A percentile compares a stretch with the other conserved stretches of the same genome.
phyloP scores from a whole-genome alignment of 2,888 invertebrate species.

The Chrysolina americana region DNA sequence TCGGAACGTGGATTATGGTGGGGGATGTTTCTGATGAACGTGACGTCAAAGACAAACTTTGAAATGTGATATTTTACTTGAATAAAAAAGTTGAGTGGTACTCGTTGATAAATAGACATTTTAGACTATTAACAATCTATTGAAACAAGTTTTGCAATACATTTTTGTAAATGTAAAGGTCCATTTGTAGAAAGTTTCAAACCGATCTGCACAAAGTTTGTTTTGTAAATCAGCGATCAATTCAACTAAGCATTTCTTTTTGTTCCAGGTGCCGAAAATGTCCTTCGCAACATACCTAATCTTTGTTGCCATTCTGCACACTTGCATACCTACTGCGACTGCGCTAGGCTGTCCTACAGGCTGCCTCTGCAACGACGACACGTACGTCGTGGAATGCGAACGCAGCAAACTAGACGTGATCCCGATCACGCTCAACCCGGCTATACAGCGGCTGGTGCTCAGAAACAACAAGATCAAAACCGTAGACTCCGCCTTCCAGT shows the following conservation, averaged over 20 bases:
- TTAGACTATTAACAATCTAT: too few relatives aligned
- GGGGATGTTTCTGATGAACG: too few relatives aligned
- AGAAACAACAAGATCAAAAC: slow-evolving; percentile 90
- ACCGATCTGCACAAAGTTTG: too few relatives aligned
- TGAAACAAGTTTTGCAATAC: too few relatives aligned
- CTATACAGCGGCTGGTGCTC: slow-evolving; percentile 87
- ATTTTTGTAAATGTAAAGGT: too few relatives aligned
- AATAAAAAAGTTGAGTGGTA: too few relatives aligned
- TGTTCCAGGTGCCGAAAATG: slow-evolving; percentile 59
- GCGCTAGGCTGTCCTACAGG: slow-evolving; percentile 86
- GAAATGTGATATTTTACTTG: too few relatives aligned
- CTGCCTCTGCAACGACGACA: slow-evolving; percentile 92
- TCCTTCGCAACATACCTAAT: slow-evolving; percentile 41
- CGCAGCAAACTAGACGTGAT: slow-evolving; percentile 90
- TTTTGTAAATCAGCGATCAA: not conserved
- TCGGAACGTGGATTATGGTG: too few relatives aligned
- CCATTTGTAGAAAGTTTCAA: too few relatives aligned
- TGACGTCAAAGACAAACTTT: too few relatives aligned
- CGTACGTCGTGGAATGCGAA: slow-evolving; percentile 88
- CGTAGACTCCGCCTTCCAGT: slow-evolving; percentile 90
- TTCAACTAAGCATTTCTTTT: slow-evolving; percentile 48
- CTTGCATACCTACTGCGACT: slow-evolving; percentile 67
- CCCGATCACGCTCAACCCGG: slow-evolving; percentile 92
- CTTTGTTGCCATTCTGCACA: slow-evolving; percentile 55
- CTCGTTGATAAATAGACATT: too few relatives aligned